A percentile compares a stretch with the other conserved stretches of the same genome.
Conservation (phyloP, 2,888 invertebrate species). For the Pegoplata infirma region DNA sequence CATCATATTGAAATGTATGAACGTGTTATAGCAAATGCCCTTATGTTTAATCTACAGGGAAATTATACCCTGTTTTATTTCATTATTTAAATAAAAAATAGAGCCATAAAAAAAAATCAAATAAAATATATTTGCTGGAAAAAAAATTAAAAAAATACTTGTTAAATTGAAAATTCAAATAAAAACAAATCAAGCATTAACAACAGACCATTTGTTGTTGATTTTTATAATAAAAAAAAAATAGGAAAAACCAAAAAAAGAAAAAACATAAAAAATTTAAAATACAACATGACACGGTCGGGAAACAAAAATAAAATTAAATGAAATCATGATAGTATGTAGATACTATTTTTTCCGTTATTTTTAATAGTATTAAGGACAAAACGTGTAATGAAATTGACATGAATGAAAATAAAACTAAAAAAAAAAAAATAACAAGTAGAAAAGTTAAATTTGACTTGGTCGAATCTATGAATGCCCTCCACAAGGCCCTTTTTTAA, state of each 20-base stretch:
- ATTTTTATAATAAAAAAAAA: slow-evolving; percentile 34
- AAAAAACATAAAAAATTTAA: neutral
- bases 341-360: neutral
- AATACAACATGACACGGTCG: slow-evolving; percentile 17
- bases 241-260: neutral
- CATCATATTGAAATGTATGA: neutral
- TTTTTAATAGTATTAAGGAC: slow-evolving; percentile 53
- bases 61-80: slow-evolving; percentile 26
- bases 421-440: too few species aligned
- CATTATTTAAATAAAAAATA: slow-evolving; percentile 45
- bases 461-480: too few species aligned
- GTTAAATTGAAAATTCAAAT: slow-evolving; percentile 62
- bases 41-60: slow-evolving; percentile 29
- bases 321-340: neutral
- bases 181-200: slow-evolving; percentile 60
- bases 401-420: too few species aligned
- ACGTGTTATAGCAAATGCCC: slow-evolving; percentile 1
- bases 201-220: slow-evolving; percentile 50
- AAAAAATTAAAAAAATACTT: slow-evolving; percentile 38
- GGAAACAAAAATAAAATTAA: neutral
- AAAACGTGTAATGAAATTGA: slow-evolving; percentile 49
- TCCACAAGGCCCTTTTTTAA: too few species aligned
- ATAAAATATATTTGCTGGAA: neutral
- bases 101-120: slow-evolving; percentile 24
- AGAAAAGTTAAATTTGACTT: too few species aligned